Evolutionary conservation across 2,888 invertebrate genomes (phyloP).

Genomic region (Adelognathus sp.): DNA sequence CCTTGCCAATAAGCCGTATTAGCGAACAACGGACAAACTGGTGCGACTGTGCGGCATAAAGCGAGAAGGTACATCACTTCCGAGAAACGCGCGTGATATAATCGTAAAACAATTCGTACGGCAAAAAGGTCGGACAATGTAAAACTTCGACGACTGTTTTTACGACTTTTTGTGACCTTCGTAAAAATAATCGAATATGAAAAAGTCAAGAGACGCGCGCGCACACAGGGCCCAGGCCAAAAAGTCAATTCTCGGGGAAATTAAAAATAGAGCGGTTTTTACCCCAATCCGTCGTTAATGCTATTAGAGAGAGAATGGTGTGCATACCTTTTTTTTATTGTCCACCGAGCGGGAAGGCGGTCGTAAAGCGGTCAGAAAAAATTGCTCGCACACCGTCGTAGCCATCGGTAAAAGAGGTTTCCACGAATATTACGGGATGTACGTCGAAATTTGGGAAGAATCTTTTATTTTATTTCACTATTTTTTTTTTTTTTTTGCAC

Average conservation of each 20-base stretch:
- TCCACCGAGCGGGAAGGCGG: slow-evolving; percentile 25
- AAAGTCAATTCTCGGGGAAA: slow-evolving; percentile 66
- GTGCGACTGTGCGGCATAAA: no score
- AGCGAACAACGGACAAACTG: no score
- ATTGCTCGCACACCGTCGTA: slow-evolving; percentile 21
- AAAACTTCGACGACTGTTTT: no score
- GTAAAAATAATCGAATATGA: background rate
- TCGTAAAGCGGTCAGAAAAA: slow-evolving; percentile 63
- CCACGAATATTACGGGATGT: slow-evolving; percentile 43
- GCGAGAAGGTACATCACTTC: no score
- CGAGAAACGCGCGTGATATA: no score
- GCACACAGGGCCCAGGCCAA: slow-evolving; percentile 20
- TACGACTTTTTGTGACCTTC: slow-evolving; percentile 64
- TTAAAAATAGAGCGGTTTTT: slow-evolving; percentile 74
- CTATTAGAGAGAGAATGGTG: slow-evolving; percentile 66
- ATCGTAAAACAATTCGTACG: no score
- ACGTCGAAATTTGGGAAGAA: background rate
- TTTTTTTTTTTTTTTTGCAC: background rate
- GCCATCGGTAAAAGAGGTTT: slow-evolving; percentile 45
- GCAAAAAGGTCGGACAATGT: no score
- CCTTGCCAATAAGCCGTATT: no score
- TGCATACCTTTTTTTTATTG: slow-evolving; percentile 56
- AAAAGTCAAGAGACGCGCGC: no score
- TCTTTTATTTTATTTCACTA: background rate
- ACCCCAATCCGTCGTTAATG: slow-evolving; percentile 65